A percentile compares a stretch with the other conserved stretches of the same genome.
Evolutionary conservation across 1,140 invertebrate genomes (phyloP).

Genomic region (Drosophila sechellia): DNA sequence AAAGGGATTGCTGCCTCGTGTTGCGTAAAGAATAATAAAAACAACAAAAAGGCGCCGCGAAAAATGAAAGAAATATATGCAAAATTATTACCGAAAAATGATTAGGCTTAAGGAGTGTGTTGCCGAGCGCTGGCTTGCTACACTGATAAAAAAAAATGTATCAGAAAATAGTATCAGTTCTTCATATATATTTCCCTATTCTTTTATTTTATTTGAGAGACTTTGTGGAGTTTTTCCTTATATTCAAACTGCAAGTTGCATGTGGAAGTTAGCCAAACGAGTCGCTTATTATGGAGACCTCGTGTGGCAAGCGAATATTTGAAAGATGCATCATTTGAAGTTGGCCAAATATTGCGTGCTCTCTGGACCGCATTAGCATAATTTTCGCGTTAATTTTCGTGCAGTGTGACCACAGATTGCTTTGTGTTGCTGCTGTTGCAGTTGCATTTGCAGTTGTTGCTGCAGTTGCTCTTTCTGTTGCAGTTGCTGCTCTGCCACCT

Average conservation of each 20-base stretch:
- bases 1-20: constrained; percentile 53
- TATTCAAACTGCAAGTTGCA: background rate
- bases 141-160: background rate
- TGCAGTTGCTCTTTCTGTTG: constrained; percentile 49
- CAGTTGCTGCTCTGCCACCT: constrained; percentile 71
- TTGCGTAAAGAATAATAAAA: constrained; percentile 50
- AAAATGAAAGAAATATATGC: constrained; percentile 28
- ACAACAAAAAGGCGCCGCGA: constrained; percentile 8
- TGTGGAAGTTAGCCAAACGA: background rate
- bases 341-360: constrained; percentile 30
- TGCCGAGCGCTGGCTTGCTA: background rate
- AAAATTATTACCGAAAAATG: constrained; percentile 69
- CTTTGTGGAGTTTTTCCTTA: background rate
- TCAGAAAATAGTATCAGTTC: no score
- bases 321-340: background rate
- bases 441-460: constrained; percentile 6
- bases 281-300: background rate
- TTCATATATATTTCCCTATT: no score
- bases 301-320: background rate
- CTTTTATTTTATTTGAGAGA: no score
- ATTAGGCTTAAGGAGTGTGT: constrained; percentile 46
- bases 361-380: constrained; percentile 25
- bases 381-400: constrained; percentile 41
- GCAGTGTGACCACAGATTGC: constrained; percentile 35
- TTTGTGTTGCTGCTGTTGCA: constrained; percentile 42